Evolutionary conservation across 2,888 invertebrate genomes (phyloP), one percentile per base, ranked within the genome.

Genomic region (Scrobipalpa atriplicella): DNA sequence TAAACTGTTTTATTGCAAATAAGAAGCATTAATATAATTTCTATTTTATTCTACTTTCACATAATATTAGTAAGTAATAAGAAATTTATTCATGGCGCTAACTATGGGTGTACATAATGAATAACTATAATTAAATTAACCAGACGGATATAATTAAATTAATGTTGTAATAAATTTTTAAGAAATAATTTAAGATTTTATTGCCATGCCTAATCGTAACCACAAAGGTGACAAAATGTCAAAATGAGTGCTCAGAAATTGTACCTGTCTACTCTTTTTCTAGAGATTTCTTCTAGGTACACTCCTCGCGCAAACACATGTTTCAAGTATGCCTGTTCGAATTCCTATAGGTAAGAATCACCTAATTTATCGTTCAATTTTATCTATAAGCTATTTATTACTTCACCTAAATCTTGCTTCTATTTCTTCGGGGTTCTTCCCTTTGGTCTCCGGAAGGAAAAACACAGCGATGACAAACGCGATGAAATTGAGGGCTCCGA

Each of bases 371-470:
- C 1, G 13, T 3, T 43, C 18, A 9, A 9, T 18, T 7, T 52
- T 8, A 2, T 9, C 19, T n/a, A 2, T 36, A 56, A 1, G 8
- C 51, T 16, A 10, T 13, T 36, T 13, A 29, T 41, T 60, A 38
- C 39, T 58, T 8, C 54, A 3, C 38, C 62, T 64, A 21, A 68
- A 43, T 60, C 65, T 72, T 39, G 66, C 56, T 67, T 83, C 78
- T 8, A 90, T 89, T 63, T 84, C 76, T 62, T 86, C 83, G 11
- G 87, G 76, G 64, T 79, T 83, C 72, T 84, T 87, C 19, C 89
- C 89, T 72, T 83, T 89, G 0, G 91, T 92, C 73, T 93, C 93
- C 0, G 90, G 91, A 39, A 92, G 74, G 47, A 79, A 73, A 61
- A 85, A 69, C 47, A 85, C 71, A 62, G 81, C 76, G 47, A 84